Percentiles rank a stretch among this genome's conserved stretches.
Evolutionary conservation across 2,113 vertebrate genomes (phyloP).

Genomic region (Bambusicola thoracicus): DNA sequence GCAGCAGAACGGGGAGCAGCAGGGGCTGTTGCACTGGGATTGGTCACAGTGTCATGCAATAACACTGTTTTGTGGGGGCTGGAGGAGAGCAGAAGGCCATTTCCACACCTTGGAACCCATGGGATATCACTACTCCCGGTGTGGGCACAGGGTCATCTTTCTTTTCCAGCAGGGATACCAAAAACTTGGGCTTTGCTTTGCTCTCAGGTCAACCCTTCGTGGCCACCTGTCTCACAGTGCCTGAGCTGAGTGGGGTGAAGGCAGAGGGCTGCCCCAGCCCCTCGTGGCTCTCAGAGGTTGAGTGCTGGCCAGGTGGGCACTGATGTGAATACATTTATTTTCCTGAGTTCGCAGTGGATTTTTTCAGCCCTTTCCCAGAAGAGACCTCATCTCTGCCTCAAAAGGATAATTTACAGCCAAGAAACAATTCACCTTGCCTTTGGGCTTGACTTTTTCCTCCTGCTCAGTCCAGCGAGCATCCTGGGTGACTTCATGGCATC

Average conservation of each 20-base stretch:
- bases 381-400: background rate
- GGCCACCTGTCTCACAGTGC: too few relatives aligned
- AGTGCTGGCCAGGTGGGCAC: background rate
- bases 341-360: background rate
- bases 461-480: background rate
- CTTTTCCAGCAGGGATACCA: background rate
- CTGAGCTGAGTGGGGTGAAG: too few relatives aligned
- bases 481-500: background rate
- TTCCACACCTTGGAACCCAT: rapidly evolving
- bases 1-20: background rate
- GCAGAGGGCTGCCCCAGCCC: too few relatives aligned
- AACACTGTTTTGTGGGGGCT: background rate
- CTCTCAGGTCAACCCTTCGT: too few relatives aligned
- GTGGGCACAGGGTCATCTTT: background rate
- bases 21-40: background rate
- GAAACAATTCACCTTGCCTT: constrained; percentile 29
- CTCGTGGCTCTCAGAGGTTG: background rate
- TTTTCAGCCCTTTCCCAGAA: background rate
- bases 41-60: background rate
- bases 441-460: background rate
- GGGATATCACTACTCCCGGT: background rate
- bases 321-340: rapidly evolving
- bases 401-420: background rate
- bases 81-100: background rate
- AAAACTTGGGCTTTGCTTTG: background rate